Evolutionary conservation across 2,113 vertebrate genomes (phyloP), one percentile per base, ranked within the genome.

Genomic region (Nothoprocta pentlandii): DNA sequence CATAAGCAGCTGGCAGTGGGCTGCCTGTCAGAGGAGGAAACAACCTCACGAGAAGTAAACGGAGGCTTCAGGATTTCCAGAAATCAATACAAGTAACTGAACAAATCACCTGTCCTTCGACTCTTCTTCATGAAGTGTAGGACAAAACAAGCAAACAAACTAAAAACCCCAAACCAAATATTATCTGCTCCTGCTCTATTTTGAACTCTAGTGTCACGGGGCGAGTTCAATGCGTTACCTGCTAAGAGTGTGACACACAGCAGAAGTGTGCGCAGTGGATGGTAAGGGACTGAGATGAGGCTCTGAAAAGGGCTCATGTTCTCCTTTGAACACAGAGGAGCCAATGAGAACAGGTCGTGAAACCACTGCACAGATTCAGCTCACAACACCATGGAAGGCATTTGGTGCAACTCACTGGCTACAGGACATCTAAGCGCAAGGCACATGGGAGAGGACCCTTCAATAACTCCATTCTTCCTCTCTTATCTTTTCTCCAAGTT

Each of bases 271-370:
- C 36, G 22, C 19, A 59, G 16, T 36, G 67, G 36, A 62, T 16
- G 34, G 23, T 14, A 54, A 89, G 63, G 64, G 6, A 12, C 19
- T 21, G 64, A 32, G 25, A 63, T 30, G 6, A 36, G 30, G 39
- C 17, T 58, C 53, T 7, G 28, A 16, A 70, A 44, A 6, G 6
- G n/a, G 71, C 32, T 28, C 1, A 2, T 0, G 1, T 61, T 53
- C 34, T 70, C 25, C 19, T 32, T 74, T 21, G 19, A 26, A 32
- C 30, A 36, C 0, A 41, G 28, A 82, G 26, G 56, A 51, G 12
- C 54, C 28, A 61, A 21, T 8, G 34, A 34, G 12, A 39, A 39
- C 7, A 64, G 12, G 36, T 32, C 69, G 16, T 2, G 23, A 74
- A 39, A 44, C 6, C 21, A 17, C 46, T 25, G 56, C 42, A 49